These are phyloP conservation scores for Parus major DNA, from an alignment of 2,113 vertebrate species.

Conservation along the genomic window DNA sequence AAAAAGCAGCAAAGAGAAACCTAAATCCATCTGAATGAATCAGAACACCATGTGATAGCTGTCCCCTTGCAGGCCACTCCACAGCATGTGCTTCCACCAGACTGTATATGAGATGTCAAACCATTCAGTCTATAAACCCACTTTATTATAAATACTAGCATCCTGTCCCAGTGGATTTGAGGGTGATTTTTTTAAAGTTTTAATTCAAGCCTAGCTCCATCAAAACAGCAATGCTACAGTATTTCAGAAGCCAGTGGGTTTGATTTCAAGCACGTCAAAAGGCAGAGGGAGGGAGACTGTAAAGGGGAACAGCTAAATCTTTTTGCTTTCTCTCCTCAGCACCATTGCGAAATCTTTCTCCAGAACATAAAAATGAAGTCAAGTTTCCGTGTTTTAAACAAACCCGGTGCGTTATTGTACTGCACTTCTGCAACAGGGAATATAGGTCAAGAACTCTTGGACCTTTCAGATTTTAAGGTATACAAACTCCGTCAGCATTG, in stretches of 20 bases:
- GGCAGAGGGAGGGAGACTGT: constrained; percentile 6
- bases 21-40: constrained; percentile 22
- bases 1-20: not conserved
- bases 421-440: not conserved
- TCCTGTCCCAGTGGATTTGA: constrained; percentile 7
- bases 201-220: constrained; percentile 27
- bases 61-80: not conserved
- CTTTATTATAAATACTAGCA: constrained; percentile 39
- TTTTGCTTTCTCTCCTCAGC: constrained; percentile 15
- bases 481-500: not conserved
- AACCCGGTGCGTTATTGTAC: constrained; percentile 16
- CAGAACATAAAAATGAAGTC: constrained; percentile 37
- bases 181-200: not conserved
- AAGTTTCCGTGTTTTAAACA: constrained; percentile 57
- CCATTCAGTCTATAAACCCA: not conserved
- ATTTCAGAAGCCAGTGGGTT: constrained; percentile 14
- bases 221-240: not conserved
- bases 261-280: constrained; percentile 11
- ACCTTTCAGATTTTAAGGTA: constrained; percentile 35
- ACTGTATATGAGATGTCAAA: constrained; percentile 27
- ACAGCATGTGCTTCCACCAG: not conserved
- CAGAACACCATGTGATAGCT: not conserved
- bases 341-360: constrained; percentile 44
- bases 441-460: constrained; percentile 23
- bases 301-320: constrained; percentile 12